phyloP scores from a whole-genome alignment of 2,797 vertebrate genomes.

The Peromyscus nudipes region DNA sequence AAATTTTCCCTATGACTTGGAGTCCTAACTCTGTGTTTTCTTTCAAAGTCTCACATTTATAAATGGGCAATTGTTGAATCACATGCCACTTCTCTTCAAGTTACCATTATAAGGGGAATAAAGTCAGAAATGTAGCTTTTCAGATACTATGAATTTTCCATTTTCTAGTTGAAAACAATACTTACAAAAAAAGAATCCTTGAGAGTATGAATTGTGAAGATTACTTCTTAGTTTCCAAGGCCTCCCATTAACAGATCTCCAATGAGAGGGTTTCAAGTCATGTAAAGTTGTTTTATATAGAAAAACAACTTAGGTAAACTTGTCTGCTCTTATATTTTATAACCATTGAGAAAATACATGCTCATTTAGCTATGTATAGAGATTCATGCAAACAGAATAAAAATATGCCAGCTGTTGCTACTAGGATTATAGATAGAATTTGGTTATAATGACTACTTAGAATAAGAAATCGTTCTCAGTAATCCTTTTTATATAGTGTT shows the following conservation, averaged over 20 bases:
- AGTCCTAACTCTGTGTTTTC: constrained; percentile 62
- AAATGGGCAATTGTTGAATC: constrained; percentile 71
- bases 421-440: background rate
- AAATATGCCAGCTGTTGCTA: constrained; percentile 2
- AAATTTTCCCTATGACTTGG: constrained; percentile 48
- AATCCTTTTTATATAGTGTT: constrained; percentile 21
- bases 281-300: constrained; percentile 53
- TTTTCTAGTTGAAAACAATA: constrained; percentile 66
- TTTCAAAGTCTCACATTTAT: constrained; percentile 73
- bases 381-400: constrained; percentile 48
- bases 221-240: constrained; percentile 59
- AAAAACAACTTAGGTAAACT: constrained; percentile 55
- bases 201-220: constrained; percentile 57
- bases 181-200: constrained; percentile 40
- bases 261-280: constrained; percentile 65
- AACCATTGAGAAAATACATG: background rate
- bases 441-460: constrained; percentile 31
- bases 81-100: constrained; percentile 63
- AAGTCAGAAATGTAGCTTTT: constrained; percentile 73
- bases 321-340: constrained; percentile 64
- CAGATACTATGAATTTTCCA: constrained; percentile 69
- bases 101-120: constrained; percentile 65
- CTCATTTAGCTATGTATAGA: constrained; percentile 30
- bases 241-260: constrained; percentile 65
- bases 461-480: constrained; percentile 37